Percentiles rank a stretch among this genome's conserved stretches.
Conservation (phyloP, 1,140 invertebrate genomes). For the Apis florea region DNA sequence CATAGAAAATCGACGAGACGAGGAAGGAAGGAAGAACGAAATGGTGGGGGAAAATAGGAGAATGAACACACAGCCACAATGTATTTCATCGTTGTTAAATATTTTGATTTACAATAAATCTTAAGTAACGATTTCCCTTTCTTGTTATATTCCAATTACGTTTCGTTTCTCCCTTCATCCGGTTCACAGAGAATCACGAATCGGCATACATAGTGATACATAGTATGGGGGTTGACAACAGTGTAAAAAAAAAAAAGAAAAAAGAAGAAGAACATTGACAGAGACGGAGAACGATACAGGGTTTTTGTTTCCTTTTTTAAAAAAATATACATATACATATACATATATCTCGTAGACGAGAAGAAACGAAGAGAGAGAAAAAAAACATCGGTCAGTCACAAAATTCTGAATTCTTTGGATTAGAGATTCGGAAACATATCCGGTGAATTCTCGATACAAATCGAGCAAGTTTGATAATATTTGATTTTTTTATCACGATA, state of each 20-base stretch:
- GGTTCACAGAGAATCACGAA: conserved; percentile 27
- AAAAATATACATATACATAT: conserved; percentile 16
- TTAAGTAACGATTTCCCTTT: conserved; percentile 60
- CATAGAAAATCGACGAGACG: not conserved
- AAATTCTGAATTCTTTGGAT: conserved; percentile 14
- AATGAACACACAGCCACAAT: conserved; percentile 61
- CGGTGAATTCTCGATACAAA: conserved; percentile 6
- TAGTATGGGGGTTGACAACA: not conserved
- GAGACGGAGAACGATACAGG: conserved; percentile 9
- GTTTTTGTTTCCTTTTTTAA: not conserved
- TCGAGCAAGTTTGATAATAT: no score
- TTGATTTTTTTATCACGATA: conserved; percentile 29
- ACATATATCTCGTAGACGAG: not conserved
- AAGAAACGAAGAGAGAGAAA: not conserved
- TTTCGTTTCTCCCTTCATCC: conserved; percentile 39
- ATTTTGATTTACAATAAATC: conserved; percentile 70
- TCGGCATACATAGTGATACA: not conserved
- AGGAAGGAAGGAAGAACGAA: not conserved
- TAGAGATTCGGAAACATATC: conserved; percentile 29
- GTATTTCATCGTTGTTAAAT: conserved; percentile 63
- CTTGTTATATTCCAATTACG: conserved; percentile 36
- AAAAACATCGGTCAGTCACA: conserved; percentile 6
- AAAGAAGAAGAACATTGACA: conserved; percentile 16
- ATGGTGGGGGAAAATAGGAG: not conserved
- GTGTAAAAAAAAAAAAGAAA: not conserved